A percentile compares a stretch with the other conserved stretches of the same genome.
phyloP scores from a whole-genome alignment of 2,113 vertebrate genomes.

The Notothenia rossii region DNA sequence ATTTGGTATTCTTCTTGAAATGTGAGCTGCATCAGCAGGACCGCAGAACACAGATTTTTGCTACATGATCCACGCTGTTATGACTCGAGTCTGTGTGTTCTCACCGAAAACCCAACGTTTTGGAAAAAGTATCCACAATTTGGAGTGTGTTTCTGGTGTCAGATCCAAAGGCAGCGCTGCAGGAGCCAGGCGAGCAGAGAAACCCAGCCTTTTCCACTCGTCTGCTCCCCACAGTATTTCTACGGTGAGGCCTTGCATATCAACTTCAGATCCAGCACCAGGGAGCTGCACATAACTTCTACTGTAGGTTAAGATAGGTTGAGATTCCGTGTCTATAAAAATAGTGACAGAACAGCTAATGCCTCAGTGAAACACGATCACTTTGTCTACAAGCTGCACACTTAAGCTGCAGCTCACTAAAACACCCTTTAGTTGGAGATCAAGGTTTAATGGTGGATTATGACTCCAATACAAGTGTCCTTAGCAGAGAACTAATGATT shows the following conservation, averaged over 20 bases:
- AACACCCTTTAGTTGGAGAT: slow-evolving; percentile 52
- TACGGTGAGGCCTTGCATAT: slow-evolving; percentile 49
- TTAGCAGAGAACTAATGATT: slow-evolving; percentile 41
- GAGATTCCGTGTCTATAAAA: slow-evolving; percentile 67
- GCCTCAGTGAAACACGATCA: slow-evolving; percentile 69
- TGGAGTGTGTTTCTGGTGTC: slow-evolving; percentile 30
- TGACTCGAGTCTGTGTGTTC: slow-evolving; percentile 30
- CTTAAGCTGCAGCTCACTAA: slow-evolving; percentile 54
- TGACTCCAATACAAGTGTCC: slow-evolving; percentile 18
- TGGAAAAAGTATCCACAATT: slow-evolving; percentile 20
- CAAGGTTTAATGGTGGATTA: slow-evolving; percentile 67
- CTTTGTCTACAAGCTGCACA: slow-evolving; percentile 47
- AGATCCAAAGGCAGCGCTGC: slow-evolving; percentile 23
- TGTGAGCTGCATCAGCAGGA: slow-evolving; percentile 14
- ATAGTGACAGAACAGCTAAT: slow-evolving; percentile 61
- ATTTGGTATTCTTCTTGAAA: slow-evolving; percentile 2
- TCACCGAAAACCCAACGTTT: slow-evolving; percentile 42
- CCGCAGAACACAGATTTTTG: slow-evolving; percentile 24
- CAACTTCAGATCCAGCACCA: slow-evolving; percentile 59
- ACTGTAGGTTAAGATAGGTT: slow-evolving; percentile 53
- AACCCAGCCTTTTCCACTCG: slow-evolving; percentile 5
- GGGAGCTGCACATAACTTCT: slow-evolving; percentile 23
- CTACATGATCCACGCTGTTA: slow-evolving; percentile 6
- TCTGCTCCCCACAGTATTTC: slow-evolving; percentile 36
- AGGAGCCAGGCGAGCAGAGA: slow-evolving; percentile 23